Base-by-base conservation (phyloP, 2,113 vertebrate genomes). In the Perca schrenkii region DNA sequence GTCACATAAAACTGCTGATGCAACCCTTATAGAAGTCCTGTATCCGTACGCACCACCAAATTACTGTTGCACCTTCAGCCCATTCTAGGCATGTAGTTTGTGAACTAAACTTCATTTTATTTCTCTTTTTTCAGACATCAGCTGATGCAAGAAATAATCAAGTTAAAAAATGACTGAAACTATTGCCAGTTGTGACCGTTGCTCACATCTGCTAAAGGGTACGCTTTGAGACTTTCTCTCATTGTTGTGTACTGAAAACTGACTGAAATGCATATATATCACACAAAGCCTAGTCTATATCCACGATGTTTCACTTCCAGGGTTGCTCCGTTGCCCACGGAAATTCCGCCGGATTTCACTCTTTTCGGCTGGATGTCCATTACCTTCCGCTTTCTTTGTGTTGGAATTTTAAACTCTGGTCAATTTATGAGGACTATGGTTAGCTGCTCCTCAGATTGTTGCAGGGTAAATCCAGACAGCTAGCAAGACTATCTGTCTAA, bases 1-100 rank as follows among this genome's bases (percentile, higher is more conserved):
- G 84, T 88, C 76, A 90, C 68, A 80, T 88, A 90, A 90, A 89
- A 72, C 31, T 73, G 47, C 76, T 83, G 66, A 86, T 75, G 61
- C 19, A 68, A 21, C 62, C 22, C 62, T 64, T 22, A n/a, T 11
- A 67, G 21, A 54, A 40, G 54, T 67, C 73, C 47, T 49, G 64
- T 65, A 34, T 86, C 40, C 52, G 52, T 31, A 21, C 10, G 36
- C 46, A 63, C n/a, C 80, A 50, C 15, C 49, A 63, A 21, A 77
- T 57, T 15, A 76, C 47, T 53, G 12, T 15, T 61, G 22, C 54
- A 50, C 36, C 25, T 50, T 61, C 70, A 74, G 47, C 15, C 21
- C 40, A 52, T 31, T 49, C 19, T 28, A 4, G 17, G 50, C n/a
- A 46, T 25, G 31, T 74, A 25, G 19, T 53, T 58, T 47, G 40